Base-by-base conservation (phyloP, 2,888 invertebrate species). In the Tiliacea aurago region DNA sequence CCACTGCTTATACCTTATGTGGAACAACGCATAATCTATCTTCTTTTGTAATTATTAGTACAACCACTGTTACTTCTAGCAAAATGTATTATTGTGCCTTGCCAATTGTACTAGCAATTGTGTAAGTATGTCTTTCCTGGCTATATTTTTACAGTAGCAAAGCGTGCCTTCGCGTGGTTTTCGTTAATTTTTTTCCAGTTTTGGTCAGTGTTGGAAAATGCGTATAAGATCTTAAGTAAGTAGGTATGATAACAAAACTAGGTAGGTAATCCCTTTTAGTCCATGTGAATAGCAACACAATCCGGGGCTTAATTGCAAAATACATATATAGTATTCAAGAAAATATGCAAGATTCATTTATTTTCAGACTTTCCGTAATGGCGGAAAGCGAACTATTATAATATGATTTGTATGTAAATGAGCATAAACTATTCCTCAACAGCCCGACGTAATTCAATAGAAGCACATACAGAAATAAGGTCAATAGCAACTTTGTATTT, bases 391-490 rank as follows among this genome's bases (percentile, higher is more conserved):
- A 41, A 53, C 58, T 45, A 47, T 78, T 71, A 63, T 58, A 71
- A 76, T 73, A 79, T 70, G 53, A 76, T 81, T 67, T 49, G 68
- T 71, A 76, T 76, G 68, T 56, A 76, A 81, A 81, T 76, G 76
- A 81, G 33, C 7, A 33, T 15, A 55, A 80, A 65, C 53, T 69
- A 45, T 67, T 70, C 43, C 23, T 13, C 23, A 37, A 56, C 49
- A 47, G 23, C 58, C 11, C 28, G 0, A 65, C 20, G 43, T 23
- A 23, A 69, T 15, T 68, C 55, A 67, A 67, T 51, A 58, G 33
- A 55, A 43, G 18, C n/a, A 67, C 33, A n/a, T 61, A 55, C 53
- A 69, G 58, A 70, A 79, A 79, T 70, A 55, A n/a, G 70, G 81
- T 76, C 81, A 81, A 58, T 49, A 33, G 51, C 43, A 47, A 73